A percentile compares a stretch with the other conserved stretches of the same genome.
phyloP scores from a whole-genome alignment of 2,113 vertebrate species.

The Passer domesticus region DNA sequence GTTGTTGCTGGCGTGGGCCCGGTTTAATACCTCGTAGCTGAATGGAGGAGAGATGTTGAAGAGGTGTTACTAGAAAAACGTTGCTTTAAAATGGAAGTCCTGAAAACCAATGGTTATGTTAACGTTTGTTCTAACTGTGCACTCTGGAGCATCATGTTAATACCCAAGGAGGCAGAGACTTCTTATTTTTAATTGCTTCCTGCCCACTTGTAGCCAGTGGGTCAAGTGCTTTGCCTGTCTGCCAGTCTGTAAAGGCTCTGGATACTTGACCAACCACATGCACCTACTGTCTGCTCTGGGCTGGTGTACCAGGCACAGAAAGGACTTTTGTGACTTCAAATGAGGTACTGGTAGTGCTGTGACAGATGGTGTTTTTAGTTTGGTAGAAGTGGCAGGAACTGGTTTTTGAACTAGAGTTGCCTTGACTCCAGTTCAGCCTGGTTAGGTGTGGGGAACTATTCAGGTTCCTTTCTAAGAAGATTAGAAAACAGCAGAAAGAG shows the following conservation, averaged over 20 bases:
- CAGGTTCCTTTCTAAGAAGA: background rate
- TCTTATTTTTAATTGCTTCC: background rate
- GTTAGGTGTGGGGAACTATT: background rate
- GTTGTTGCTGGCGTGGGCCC: constrained; percentile 53
- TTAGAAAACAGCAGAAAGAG: background rate
- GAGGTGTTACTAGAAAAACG: constrained; percentile 13
- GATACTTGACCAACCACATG: background rate
- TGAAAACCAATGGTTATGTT: background rate
- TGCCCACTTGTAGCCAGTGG: background rate
- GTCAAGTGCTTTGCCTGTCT: background rate
- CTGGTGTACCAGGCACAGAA: background rate
- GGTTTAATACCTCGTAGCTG: background rate
- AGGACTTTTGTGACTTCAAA: background rate
- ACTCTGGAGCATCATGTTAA: background rate
- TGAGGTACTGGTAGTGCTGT: background rate
- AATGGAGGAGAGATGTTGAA: constrained; percentile 8
- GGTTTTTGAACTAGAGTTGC: background rate
- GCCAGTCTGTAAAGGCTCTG: background rate
- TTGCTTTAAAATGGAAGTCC: background rate
- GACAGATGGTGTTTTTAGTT: background rate
- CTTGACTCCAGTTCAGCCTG: background rate
- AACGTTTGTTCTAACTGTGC: background rate
- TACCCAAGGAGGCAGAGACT: background rate
- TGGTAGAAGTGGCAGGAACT: background rate
- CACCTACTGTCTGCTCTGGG: background rate